A percentile compares a stretch with the other conserved stretches of the same genome.
phyloP scores from a whole-genome alignment of 1,140 invertebrate species.

The Polypedilum vanderplanki region DNA sequence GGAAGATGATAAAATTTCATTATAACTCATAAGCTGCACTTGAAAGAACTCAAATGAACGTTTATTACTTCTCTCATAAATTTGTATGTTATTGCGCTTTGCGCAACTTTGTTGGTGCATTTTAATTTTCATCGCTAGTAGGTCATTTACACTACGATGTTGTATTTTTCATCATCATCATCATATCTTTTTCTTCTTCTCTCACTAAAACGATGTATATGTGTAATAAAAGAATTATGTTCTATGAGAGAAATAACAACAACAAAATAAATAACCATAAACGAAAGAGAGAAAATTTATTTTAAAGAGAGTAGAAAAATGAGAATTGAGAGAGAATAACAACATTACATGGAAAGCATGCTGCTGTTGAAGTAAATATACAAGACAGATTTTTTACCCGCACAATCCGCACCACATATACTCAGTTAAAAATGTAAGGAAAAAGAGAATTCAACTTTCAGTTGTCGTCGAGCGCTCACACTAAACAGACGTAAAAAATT shows the following conservation, averaged over 20 bases:
- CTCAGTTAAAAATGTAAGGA: conserved; percentile 15
- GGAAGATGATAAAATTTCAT: conserved; percentile 1
- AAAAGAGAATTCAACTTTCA: neutral
- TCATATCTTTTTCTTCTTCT: neutral
- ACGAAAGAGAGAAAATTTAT: neutral
- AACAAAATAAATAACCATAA: neutral
- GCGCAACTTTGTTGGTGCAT: conserved; percentile 16
- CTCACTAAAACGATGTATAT: no score
- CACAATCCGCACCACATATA: conserved; percentile 3
- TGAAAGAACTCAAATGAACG: neutral
- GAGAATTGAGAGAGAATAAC: neutral
- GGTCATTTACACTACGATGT: conserved; percentile 1
- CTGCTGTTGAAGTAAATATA: neutral
- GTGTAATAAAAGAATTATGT: neutral
- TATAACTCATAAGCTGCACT: conserved; percentile 8
- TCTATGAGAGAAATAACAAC: neutral
- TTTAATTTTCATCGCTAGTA: conserved; percentile 19
- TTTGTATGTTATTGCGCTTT: conserved; percentile 18
- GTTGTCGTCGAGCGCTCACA: neutral
- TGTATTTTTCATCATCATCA: conserved; percentile 4
- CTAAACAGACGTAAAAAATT: neutral
- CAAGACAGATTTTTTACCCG: neutral
- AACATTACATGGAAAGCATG: neutral
- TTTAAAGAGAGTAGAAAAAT: neutral
- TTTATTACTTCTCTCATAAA: conserved; percentile 19